Base-by-base conservation (phyloP, 1,140 invertebrate genomes). In the Zelostemma sp. region DNA sequence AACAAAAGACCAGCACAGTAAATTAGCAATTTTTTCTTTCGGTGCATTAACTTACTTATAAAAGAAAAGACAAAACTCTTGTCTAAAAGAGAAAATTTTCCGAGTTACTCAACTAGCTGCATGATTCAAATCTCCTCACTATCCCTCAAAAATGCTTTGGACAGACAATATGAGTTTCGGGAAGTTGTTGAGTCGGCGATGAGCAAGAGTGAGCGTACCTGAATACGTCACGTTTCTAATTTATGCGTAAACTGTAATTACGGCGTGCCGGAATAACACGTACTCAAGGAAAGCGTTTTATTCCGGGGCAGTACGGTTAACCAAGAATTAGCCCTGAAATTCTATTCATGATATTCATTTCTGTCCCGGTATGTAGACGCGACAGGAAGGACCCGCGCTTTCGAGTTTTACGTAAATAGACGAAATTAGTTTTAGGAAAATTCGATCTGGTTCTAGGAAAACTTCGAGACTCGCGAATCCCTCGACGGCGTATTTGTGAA, bases 361-460 rank as follows among this genome's bases (percentile, higher is more conserved):
- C 16, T 46, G 45, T 46, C 53, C 3, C 28, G 12, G n/a, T 4
- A 5, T 35, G n/a, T 17, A 40, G 9, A 17, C 9, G 16, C 21
- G 8, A 43, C 18, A 28, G 40, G 41, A 61, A 53, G 18, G 28
- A 46, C 43, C 45, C 43, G 16, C 41, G 41, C 50, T 48, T 45
- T 15, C 46, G 45, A 50, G n/a, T n/a, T 9, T 53, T 53, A 25
- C 50, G 33, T 53, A 56, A 56, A 50, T 38, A 57, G n/a, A 33
- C 21, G 17, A 16, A 51, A 64, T 19, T 48, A 45, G 54, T 64
- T 64, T 64, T 54, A 50, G 25, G 43, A 35, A 18, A 50, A 64
- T 38, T 55, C 61, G 40, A 64, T 57, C 51, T 2, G 8, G n/a
- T 12, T 18, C 19, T 40, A 38, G 25, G 16, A 15, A 19, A 56